Base-by-base conservation (phyloP, 2,888 invertebrate genomes). In the Lissonota sp. region DNA sequence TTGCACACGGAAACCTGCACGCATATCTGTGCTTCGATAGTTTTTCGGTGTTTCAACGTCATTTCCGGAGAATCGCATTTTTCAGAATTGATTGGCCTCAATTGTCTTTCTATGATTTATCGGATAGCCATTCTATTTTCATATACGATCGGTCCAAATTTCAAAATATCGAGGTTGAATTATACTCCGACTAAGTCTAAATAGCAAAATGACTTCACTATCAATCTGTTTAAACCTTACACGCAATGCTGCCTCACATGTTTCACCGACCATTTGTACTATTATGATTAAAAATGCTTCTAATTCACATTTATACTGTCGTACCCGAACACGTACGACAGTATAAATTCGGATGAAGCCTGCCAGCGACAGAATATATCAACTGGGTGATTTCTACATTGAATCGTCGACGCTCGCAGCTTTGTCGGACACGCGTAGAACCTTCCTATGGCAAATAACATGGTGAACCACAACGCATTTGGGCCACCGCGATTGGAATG, bases 401-500 rank as follows among this genome's bases (percentile, higher is more conserved):
- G 79, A 79, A 72, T 74, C 70, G 66, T 79, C 76, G 70, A 63
- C 70, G 53, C 69, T 73, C 74, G 71, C 64, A 58, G 60, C 64
- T 26, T 76, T 66, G 71, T 72, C 72, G 78, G 51, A 44, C 46
- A 66, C 51, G 49, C 64, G 51, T 51, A 37, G 64, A 8, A 78
- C 58, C 66, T 71, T 71, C 80, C 79, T 70, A 79, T 79, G 60
- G 74, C 79, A 80, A 82, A 84, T 84, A 84, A 81, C 82, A 77
- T 75, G 82, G 83, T 80, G 71, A 75, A 83, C 86, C 86, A 80
- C 83, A 83, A 57, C 76, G 81, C 79, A 79, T 66, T 71, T 70
- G 80, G 74, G 83, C 79, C 84, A 84, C 86, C 79, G 69, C 85
- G 86, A 88, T 88, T 87, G 86, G 86, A 86, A 84, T 85, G 67